These are phyloP conservation scores for Sphecodes monilicornis DNA, from an alignment of 2,888 invertebrate species.

Conservation along the genomic window DNA sequence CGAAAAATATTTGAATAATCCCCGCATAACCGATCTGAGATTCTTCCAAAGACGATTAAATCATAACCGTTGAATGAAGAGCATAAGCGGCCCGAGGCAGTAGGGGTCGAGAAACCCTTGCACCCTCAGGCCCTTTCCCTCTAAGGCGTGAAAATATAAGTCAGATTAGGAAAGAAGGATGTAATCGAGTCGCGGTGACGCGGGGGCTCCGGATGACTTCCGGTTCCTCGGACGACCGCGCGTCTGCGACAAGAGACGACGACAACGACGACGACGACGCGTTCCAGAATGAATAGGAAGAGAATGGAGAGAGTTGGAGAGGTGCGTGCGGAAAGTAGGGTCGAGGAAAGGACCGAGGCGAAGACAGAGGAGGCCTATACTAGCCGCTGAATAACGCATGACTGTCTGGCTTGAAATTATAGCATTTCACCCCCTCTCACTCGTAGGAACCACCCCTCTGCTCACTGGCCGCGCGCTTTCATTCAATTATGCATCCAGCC, in stretches of 20 bases:
- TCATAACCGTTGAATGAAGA: neutral
- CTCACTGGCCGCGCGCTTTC: conserved; percentile 76
- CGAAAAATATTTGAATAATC: neutral
- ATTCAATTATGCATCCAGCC: conserved; percentile 80
- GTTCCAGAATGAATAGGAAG: conserved; percentile 70
- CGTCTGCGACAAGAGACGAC: neutral
- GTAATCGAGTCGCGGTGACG: neutral
- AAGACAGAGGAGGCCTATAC: conserved; percentile 59
- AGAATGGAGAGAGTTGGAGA: conserved; percentile 51
- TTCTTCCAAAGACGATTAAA: neutral
- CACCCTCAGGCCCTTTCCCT: neutral
- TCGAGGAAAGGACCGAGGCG: conserved; percentile 48
- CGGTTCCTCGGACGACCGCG: neutral
- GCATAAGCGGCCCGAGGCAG: neutral
- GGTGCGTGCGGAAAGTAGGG: neutral
- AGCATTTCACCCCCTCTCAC: conserved; percentile 75
- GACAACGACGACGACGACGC: conserved; percentile 9
- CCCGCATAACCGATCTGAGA: neutral
- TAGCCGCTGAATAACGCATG: conserved; percentile 81
- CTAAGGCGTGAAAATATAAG: neutral
- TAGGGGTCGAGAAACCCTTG: neutral
- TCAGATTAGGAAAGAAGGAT: conserved; percentile 6
- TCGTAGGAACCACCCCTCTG: conserved; percentile 71
- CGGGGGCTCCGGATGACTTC: conserved; percentile 11
- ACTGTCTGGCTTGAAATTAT: conserved; percentile 82